Evolutionary conservation across 2,888 invertebrate genomes (phyloP), one percentile per base, ranked within the genome.

Genomic region (Polymixis flavicincta): DNA sequence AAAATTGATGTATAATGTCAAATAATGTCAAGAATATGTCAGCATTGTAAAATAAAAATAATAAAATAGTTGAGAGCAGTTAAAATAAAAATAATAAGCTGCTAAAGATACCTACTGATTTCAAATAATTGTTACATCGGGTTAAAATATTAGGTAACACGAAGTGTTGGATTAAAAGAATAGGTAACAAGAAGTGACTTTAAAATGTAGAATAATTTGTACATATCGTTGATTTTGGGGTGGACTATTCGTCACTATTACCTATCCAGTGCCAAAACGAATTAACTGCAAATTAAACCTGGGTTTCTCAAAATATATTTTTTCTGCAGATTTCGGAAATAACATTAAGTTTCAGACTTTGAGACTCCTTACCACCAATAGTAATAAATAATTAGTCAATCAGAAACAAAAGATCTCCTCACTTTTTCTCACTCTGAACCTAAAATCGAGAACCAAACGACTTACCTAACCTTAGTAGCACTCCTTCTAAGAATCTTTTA

Each of bases 401-500:
- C 17, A 17, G 11, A 64, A 2, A n/a, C 25, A 0, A 0, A 13
- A 32, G 2, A 5, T 14, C 14, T 2, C 1, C n/a, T 32, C 75
- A 63, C 50, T 14, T n/a, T 37, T n/a, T 37, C 28, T 48, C 69
- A 61, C 52, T 25, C 22, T 0, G 0, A 3, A 13, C 3, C 6
- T 2, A 3, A 11, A 54, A 54, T 63, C 66, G 65, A 71, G 54
- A 63, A 8, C 25, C 17, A 17, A 64, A 4, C 19, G 83, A 76
- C n/a, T 79, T 74, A 1, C 0, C 0, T 0, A 17, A 60, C 71
- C 5, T 7, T 82, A 78, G 85, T 85, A 78, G 3, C n/a, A 4
- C 2, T 11, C 22, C 1, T 82, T 73, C 79, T 55, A 50, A 66
- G 78, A 87, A 87, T 76, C 79, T 55, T 84, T 86, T 82, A 72